Evolutionary conservation across 2,888 invertebrate species (phyloP).

Genomic region (Graphium colonna): DNA sequence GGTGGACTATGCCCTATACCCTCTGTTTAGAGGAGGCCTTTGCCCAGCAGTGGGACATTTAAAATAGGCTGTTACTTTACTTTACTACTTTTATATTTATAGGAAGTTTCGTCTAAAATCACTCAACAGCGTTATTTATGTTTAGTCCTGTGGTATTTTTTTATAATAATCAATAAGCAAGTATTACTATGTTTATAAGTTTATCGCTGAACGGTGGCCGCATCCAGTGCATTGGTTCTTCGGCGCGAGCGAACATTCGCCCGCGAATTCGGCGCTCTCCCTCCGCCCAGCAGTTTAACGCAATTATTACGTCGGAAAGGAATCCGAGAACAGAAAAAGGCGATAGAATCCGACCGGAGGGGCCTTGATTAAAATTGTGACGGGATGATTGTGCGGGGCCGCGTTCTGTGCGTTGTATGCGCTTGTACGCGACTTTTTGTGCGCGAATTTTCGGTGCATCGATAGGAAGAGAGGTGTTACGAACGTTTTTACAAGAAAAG

Average conservation of each 20-base stretch:
- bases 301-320: slow-evolving; percentile 70
- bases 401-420: slow-evolving; percentile 31
- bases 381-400: slow-evolving; percentile 63
- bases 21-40: no score
- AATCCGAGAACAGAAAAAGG: slow-evolving; percentile 66
- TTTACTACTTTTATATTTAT: no score
- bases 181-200: not conserved
- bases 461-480: not conserved
- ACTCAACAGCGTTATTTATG: slow-evolving; percentile 14
- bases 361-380: slow-evolving; percentile 75
- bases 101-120: no score
- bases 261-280: slow-evolving; percentile 34
- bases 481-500: not conserved
- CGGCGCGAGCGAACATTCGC: slow-evolving; percentile 36
- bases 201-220: no score
- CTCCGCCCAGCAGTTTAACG: slow-evolving; percentile 64
- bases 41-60: no score
- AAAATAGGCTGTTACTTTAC: no score
- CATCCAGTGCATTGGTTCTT: no score
- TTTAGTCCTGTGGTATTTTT: slow-evolving; percentile 3
- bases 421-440: slow-evolving; percentile 19
- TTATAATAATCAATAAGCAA: no score
- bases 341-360: slow-evolving; percentile 61
- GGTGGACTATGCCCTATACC: no score
- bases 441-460: slow-evolving; percentile 31